Conservation (phyloP, 2,113 vertebrate species). For the Varanus salvator region DNA sequence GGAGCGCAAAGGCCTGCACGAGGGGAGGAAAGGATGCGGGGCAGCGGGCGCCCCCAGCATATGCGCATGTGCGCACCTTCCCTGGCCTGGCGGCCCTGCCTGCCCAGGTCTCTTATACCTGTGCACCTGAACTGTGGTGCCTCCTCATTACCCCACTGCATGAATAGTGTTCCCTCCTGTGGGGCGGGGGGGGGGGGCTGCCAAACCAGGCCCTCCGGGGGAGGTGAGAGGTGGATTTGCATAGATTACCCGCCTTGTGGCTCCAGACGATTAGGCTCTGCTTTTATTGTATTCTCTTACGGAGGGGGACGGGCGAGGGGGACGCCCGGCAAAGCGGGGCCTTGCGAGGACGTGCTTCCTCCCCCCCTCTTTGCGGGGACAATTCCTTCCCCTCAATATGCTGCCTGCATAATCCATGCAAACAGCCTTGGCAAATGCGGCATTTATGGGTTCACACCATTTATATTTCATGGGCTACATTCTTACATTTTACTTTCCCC, state of each 20-base stretch:
- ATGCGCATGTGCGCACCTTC: too few relatives aligned
- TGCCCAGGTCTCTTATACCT: too few relatives aligned
- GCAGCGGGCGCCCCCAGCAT: too few relatives aligned
- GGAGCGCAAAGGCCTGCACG: too few relatives aligned
- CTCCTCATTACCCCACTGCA: rapidly evolving
- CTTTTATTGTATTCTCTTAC: constrained; percentile 22
- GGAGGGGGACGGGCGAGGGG: too few relatives aligned
- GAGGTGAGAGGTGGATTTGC: too few relatives aligned
- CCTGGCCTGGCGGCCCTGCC: too few relatives aligned
- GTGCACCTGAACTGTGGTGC: neutral
- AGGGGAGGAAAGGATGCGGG: too few relatives aligned
- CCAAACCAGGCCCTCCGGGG: too few relatives aligned
- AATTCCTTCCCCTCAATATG: constrained; percentile 18
- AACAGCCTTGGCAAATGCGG: constrained; percentile 28
- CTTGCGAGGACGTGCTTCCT: too few relatives aligned
- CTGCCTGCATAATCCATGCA: constrained; percentile 29
- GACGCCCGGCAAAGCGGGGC: too few relatives aligned
- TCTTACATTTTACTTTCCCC: constrained; percentile 26
- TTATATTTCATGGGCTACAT: constrained; percentile 24
- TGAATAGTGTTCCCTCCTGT: neutral
- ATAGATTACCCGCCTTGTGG: neutral
- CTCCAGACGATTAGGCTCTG: constrained; percentile 22
- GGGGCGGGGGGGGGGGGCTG: neutral
- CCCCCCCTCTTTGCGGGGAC: neutral
- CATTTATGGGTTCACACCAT: constrained; percentile 22